Evolutionary conservation across 2,797 vertebrate genomes (phyloP), one percentile per base, ranked within the genome.

Genomic region (Onychomys arenicola): DNA sequence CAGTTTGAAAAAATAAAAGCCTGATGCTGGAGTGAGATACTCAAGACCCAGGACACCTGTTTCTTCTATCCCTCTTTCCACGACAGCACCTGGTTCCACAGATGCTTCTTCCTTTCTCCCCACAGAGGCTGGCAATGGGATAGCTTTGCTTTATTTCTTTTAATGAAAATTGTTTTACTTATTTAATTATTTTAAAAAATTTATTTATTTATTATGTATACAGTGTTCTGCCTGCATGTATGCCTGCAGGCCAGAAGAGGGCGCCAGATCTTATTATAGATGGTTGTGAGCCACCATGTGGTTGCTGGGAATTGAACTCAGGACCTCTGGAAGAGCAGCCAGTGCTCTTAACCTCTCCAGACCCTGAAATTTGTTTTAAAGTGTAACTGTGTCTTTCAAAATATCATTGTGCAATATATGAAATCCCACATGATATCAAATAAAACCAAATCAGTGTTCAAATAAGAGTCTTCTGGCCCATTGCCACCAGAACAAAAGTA

Each of bases 361-460:
- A n/a, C n/a, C n/a, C n/a, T n/a, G 6, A 49, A 95, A 95, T 91
- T 52, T 84, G 2, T 59, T n/a, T n/a, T 69, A n/a, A 91, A 83
- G 80, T 2, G 21, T 55, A 92, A 73, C 1, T 49, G 9, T 80
- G 17, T 94, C 83, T 89, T 49, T 57, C 40, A 71, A 91, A 95
- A 81, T 94, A 73, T 12, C 65, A 46, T 32, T 52, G 19, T 63
- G 29, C 6, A 78, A 40, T 85, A 82, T 43, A 14, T 88, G 46
- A 82, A 90, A 32, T 82, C 19, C 19, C 25, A 71, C 14, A 89
- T 63, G 63, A 40, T 46, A 75, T 32, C 13, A 93, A 73, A 80
- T 23, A 91, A 80, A 92, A 89, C 86, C 76, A 14, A 89, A 57
- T 40, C 17, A 63, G 52, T 34, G 23, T 55, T 80, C 69, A 71